These are phyloP conservation scores for Aphis craccivora DNA, from an alignment of 1,140 invertebrate genomes.

Conservation along the genomic window DNA sequence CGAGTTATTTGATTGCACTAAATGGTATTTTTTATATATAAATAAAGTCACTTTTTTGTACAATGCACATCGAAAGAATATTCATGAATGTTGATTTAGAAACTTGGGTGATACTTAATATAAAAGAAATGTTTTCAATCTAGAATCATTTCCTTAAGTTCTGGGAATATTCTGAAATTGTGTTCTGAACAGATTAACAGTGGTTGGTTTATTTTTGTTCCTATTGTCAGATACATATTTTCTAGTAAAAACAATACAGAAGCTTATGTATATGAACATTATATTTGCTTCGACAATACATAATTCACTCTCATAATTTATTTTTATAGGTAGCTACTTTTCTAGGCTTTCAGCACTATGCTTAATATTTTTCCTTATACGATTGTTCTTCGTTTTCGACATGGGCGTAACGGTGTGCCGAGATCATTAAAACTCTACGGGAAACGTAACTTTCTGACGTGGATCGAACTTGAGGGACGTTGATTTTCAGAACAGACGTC, in stretches of 20 bases:
- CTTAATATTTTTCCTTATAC: background rate
- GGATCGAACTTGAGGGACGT: background rate
- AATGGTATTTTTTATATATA: conserved; percentile 2
- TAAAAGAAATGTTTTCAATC: background rate
- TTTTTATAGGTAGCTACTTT: background rate
- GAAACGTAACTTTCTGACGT: background rate
- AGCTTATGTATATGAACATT: too few relatives aligned
- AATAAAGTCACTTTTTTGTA: background rate
- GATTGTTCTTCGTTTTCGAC: background rate
- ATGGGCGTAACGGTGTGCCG: background rate
- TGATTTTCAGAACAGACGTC: background rate
- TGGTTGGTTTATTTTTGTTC: background rate
- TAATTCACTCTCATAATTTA: background rate
- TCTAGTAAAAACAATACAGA: too few relatives aligned
- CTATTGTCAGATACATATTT: background rate
- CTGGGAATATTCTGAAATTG: background rate
- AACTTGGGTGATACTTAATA: background rate
- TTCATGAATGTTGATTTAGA: conserved; percentile 3
- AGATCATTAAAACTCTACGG: conserved; percentile 30
- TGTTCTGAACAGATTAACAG: background rate
- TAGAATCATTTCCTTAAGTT: background rate
- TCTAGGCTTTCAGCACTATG: background rate
- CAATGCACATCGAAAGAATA: background rate
- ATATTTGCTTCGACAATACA: too few relatives aligned
- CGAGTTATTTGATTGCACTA: background rate